Evolutionary conservation across 2,888 invertebrate genomes (phyloP), one percentile per base, ranked within the genome.

Genomic region (Drosophila vallismaia): DNA sequence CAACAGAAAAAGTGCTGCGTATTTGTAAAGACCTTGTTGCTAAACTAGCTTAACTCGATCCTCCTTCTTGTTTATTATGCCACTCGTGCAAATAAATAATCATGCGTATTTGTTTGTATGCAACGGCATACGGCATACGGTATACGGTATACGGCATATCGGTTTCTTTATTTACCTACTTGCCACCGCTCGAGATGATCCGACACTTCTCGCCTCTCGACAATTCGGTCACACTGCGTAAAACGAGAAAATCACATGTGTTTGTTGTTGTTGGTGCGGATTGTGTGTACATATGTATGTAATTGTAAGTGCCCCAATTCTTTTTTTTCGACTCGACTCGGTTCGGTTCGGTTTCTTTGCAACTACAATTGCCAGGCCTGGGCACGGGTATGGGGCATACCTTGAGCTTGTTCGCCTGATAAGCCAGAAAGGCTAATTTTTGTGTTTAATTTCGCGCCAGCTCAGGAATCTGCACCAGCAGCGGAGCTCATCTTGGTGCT

Each of bases 231-330:
- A 80, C 88, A 80, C 80, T 79, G 60, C 53, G 6, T 52, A 44
- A 19, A 38, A 29, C 29, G 42, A 31, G 28, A 53, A 70, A 84
- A 84, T 88, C 88, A 88, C 84, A 87, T 88, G 87, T 88, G 79
- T 86, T 67, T 83, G 54, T 63, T 71, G 56, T 63, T 64, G 46
- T 71, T 50, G 45, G 33, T 53, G 40, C 55, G n/a, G 57, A 12
- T 44, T 59, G 40, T 24, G 9, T 19, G 26, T 42, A 19, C 48
- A 33, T 42, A 50, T 49, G 40, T 75, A 66, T 52, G 40, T 60
- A 42, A 69, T 70, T 64, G 70, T 56, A 69, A 69, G 70, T 42
- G 64, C 69, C 70, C 56, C 40, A 60, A 19, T 40, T 36, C 46
- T 14, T 49, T 29, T 31, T 40, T 46, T 19, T 42, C 12, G 38